Base-by-base conservation (phyloP, 2,888 invertebrate species). In the Steinernema hermaphroditum region DNA sequence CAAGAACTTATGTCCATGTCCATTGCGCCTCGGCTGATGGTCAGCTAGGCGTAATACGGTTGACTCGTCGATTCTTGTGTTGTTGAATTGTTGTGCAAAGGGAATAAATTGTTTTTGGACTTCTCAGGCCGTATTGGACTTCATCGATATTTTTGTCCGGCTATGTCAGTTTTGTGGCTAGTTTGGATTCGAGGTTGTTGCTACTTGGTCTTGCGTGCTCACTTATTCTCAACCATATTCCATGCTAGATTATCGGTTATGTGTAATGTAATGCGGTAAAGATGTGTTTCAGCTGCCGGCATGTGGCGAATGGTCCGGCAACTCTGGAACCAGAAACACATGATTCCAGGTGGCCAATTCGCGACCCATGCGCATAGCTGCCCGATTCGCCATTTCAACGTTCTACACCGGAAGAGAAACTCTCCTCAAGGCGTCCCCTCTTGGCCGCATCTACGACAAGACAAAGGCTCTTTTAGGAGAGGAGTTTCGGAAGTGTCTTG, bases 1-100 rank as follows among this genome's bases (percentile, higher is more conserved):
- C 98, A 98, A 88, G 98, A 98, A 88, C 90, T 98, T 50, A 98
- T 98, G 97, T 92, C 96, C 0, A 99, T 98, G 98, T 96, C 95
- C 88, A 98, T 99, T 86, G 96, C 97, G 12, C 97, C 98, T 0
- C 90, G 95, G 80, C 91, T 96, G 85, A 94, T 95, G 93, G 54
- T 54, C 54, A 54, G 16, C 4, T 37, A 37, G 27, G 46, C 46
- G 46, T 16, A 46, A 46, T 46, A n/a, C n/a, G n/a, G n/a, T n/a
- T n/a, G n/a, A n/a, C 22, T 46, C 46, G 22, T 19, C 16, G 6
- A 19, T 46, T 9, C 12, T 4, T 37, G 4, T 8, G 6, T 37
- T 37, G 37, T 37, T 37, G 12, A 37, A 37, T 37, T 37, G 37
- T 37, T 37, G 37, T 37, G n/a, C n/a, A n/a, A n/a, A n/a, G n/a